Evolutionary conservation across 2,888 invertebrate species (phyloP), one percentile per base, ranked within the genome.

Genomic region (Drosophila austrosaltans): DNA sequence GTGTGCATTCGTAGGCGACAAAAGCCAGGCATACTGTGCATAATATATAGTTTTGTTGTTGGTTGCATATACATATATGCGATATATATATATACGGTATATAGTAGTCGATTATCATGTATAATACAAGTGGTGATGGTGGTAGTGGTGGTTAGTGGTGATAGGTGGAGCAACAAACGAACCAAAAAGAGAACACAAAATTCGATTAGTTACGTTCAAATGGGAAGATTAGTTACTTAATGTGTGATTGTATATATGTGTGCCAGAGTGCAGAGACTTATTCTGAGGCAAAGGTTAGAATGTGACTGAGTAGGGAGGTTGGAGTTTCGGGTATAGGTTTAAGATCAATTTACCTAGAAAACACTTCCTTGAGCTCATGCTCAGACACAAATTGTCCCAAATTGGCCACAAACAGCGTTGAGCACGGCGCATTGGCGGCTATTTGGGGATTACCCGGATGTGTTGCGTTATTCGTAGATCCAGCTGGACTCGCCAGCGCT

Each of bases 331-430:
- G 53, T 53, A 39, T 25, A 16, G 57, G 58, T 63, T 54, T 64
- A 48, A 16, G 32, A 30, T 59, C 48, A 42, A 80, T 63, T 84
- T 84, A 98, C 98, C 98, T 98, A 95, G 97, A 97, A 94, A 99
- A 98, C 92, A 99, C 96, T 93, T 98, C 98, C 94, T 98, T 98
- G 87, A 99, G 96, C 93, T 99, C 99, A 92, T 99, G 98, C 93
- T 99, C 99, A 84, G 98, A 98, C 91, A 98, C 98, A 93, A 97
- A 98, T 93, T 98, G 98, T 85, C 99, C 98, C 91, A 99, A 95
- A 94, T 99, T 99, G 91, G 99, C 99, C 92, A 99, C 98, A 94
- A 99, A 99, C 84, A 99, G 96, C 84, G 99, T 99, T 90, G 98
- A 98, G 94, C 98, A 98, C 87, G 98, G 98, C 86, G 97, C 96